A percentile compares a stretch with the other conserved stretches of the same genome.
Evolutionary conservation across 2,113 vertebrate genomes (phyloP).

Genomic region (Saccopteryx bilineata): DNA sequence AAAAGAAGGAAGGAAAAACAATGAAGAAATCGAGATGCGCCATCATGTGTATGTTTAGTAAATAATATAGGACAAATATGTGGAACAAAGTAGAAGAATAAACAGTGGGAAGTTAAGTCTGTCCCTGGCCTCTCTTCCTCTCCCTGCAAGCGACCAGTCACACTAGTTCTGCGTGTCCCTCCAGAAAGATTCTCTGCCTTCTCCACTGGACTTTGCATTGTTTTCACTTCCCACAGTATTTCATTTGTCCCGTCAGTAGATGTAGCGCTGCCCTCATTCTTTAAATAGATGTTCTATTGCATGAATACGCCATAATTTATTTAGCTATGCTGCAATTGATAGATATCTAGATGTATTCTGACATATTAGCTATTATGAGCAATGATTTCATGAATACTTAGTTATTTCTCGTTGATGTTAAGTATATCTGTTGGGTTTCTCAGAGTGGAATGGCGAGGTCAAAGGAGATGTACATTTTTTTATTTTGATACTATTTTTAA

Average conservation of each 20-base stretch:
- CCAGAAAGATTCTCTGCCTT: neutral
- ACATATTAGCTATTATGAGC: neutral
- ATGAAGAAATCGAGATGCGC: neutral
- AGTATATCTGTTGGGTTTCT: neutral
- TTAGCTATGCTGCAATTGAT: neutral
- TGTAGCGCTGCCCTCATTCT: neutral
- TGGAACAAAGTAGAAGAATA: too few species aligned
- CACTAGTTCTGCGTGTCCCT: neutral
- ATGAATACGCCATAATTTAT: neutral
- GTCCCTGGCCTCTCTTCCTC: too few species aligned
- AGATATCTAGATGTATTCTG: neutral
- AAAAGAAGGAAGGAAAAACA: neutral
- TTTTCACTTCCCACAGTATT: accelerated
- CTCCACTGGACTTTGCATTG: neutral
- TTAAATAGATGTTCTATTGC: neutral
- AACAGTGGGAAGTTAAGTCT: neutral
- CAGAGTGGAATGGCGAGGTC: neutral
- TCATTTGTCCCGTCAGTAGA: neutral
- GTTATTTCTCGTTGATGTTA: neutral
- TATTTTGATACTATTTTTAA: neutral
- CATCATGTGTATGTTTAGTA: neutral
- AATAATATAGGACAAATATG: neutral
- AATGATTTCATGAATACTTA: neutral
- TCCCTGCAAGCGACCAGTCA: neutral
- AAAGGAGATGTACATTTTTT: neutral